A percentile compares a stretch with the other conserved stretches of the same genome.
phyloP scores from a whole-genome alignment of 2,113 vertebrate species.

The Lontra canadensis region DNA sequence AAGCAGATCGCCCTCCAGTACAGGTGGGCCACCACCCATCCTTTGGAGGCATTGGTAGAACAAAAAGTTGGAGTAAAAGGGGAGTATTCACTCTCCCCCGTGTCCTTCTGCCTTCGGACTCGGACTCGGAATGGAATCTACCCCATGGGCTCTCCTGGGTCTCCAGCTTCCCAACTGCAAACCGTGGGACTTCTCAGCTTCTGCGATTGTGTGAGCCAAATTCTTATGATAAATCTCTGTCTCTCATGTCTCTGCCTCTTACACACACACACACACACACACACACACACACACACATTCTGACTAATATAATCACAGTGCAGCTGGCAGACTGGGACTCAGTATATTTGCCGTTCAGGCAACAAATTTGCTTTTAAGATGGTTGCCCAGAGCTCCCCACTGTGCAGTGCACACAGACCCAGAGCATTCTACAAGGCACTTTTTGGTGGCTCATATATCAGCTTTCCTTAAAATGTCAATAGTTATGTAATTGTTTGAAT shows the following conservation, averaged over 20 bases:
- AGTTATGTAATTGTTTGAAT: neutral
- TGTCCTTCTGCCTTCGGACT: neutral
- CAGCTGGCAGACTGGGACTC: neutral
- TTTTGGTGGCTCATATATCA: neutral
- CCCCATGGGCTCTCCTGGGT: neutral
- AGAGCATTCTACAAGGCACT: fast-evolving
- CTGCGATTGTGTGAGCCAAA: neutral
- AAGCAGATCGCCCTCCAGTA: neutral
- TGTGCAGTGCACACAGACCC: fast-evolving
- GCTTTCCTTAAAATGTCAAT: neutral
- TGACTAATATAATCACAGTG: neutral
- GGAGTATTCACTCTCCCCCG: neutral
- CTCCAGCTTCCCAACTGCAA: neutral
- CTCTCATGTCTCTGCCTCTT: neutral
- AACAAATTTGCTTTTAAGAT: neutral
- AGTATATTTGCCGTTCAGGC: no score
- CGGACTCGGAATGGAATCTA: neutral
- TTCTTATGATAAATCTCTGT: neutral
- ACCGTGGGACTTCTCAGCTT: neutral
- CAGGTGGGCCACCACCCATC: neutral
- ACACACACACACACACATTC: neutral
- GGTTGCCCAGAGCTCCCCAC: fast-evolving
- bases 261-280: neutral
- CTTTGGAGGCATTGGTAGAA: neutral
- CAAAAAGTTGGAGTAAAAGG: neutral